A percentile compares a stretch with the other conserved stretches of the same genome.
These are phyloP conservation scores for Drosophila stalkeri DNA, from an alignment of 2,888 invertebrate genomes.

Conservation along the genomic window DNA sequence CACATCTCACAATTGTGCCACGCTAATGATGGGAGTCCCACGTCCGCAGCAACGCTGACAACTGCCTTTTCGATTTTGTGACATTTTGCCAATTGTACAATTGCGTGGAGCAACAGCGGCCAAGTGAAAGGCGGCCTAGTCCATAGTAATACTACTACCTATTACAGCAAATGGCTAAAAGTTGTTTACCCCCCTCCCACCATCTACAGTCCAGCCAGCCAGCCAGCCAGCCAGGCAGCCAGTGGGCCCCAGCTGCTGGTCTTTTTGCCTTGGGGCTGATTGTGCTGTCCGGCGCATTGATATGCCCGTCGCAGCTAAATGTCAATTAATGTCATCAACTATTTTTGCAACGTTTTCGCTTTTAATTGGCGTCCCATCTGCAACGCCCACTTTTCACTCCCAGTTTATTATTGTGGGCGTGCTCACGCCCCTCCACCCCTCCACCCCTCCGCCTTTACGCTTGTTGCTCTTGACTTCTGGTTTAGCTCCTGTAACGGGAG, in stretches of 20 bases:
- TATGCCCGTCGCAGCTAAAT: constrained; percentile 82
- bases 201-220: too few species aligned
- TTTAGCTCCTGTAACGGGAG: constrained; percentile 1
- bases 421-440: neutral
- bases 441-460: too few species aligned
- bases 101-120: constrained; percentile 62
- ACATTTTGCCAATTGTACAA: constrained; percentile 79
- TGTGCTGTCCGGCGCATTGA: constrained; percentile 78
- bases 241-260: constrained; percentile 27
- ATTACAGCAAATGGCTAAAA: constrained; percentile 35
- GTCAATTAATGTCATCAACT: constrained; percentile 83
- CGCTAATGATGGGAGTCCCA: constrained; percentile 82
- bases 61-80: constrained; percentile 78
- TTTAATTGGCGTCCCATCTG: constrained; percentile 78
- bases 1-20: constrained; percentile 81
- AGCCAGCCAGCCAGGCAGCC: neutral
- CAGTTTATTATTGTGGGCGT: constrained; percentile 48
- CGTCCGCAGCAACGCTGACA: constrained; percentile 70
- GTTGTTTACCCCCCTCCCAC: neutral
- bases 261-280: constrained; percentile 70
- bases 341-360: constrained; percentile 76
- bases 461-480: constrained; percentile 74
- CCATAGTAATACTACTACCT: constrained; percentile 32
- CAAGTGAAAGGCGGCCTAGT: constrained; percentile 77
- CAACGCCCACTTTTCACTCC: constrained; percentile 33